Base-by-base conservation (phyloP, 2,113 vertebrate species). In the Pyrgilauda ruficollis region DNA sequence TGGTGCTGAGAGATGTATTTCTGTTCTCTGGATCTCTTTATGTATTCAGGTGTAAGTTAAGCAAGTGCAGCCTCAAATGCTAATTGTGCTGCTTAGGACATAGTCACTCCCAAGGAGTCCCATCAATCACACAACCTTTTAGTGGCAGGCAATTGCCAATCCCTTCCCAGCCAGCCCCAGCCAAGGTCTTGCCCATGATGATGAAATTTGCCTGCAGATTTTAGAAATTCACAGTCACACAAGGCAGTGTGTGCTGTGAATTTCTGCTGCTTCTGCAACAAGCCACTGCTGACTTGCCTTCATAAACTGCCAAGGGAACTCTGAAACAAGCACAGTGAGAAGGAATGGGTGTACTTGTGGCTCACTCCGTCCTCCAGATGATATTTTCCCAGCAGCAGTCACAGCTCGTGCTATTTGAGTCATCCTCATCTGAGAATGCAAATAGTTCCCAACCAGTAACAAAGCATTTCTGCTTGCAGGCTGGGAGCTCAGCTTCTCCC, bases 401-500 rank as follows among this genome's bases (percentile, higher is more conserved):
- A 95, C 83, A 93, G 93, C 92, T 95, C 74, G 49, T 96, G 96
- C 92, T 95, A 61, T 84, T 89, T 96, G 92, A 96, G 86, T 95
- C 95, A 96, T 91, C 53, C 86, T 87, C 86, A 94, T 93, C 80
- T 96, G 83, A 97, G 86, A 74, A 96, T 75, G 86, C 73, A 90
- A 87, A 96, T 61, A 92, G 89, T n/a, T 80, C 78, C 77, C 49
- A 80, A 58, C 3, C 0, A 0, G 87, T 83, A 90, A 61, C 17
- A 35, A 7, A 46, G 56, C 4, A 3, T 46, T 92, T 80, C 59
- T 83, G n/a, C 46, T 85, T 39, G 21, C 46, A 74, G 68, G 44
- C 68, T 89, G 69, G 30, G 49, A 90, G 64, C 84, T 93, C 7
- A 0, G 66, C 63, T 79, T 62, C 53, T 23, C 39, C 92, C 11